Evolutionary conservation across 2,113 vertebrate genomes (phyloP).

Genomic region (Pelecanus crispus): DNA sequence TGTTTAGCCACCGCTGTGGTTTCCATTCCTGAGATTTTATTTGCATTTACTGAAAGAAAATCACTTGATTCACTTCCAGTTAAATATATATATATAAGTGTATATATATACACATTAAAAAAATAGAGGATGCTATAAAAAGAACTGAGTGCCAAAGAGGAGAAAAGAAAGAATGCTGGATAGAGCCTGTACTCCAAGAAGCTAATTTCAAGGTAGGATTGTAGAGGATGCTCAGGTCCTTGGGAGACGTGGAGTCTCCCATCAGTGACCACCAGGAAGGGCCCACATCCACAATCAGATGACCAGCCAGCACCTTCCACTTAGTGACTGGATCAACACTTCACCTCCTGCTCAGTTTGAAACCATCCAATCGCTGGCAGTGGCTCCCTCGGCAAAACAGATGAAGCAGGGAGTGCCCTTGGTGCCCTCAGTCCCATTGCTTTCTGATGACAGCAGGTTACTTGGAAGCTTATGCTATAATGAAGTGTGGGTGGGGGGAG

Average conservation of each 20-base stretch:
- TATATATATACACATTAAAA: background rate
- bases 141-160: background rate
- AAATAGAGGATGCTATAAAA: background rate
- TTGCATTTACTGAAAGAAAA: slow-evolving; percentile 4
- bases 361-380: background rate
- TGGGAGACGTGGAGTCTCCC: background rate
- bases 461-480: background rate
- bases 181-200: background rate
- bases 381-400: background rate
- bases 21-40: background rate
- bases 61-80: background rate
- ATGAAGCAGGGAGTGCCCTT: background rate
- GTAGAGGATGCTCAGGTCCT: background rate
- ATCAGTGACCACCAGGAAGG: background rate
- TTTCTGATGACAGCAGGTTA: background rate
- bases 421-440: background rate
- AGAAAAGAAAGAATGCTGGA: background rate
- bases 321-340: background rate
- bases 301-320: background rate
- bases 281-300: background rate
- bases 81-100: background rate
- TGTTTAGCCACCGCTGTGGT: slow-evolving; percentile 1
- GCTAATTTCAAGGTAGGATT: background rate
- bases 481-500: background rate
- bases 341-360: background rate